Evolutionary conservation across 1,140 invertebrate genomes (phyloP), one percentile per base, ranked within the genome.

Genomic region (Pseudomyrmex pallidus): DNA sequence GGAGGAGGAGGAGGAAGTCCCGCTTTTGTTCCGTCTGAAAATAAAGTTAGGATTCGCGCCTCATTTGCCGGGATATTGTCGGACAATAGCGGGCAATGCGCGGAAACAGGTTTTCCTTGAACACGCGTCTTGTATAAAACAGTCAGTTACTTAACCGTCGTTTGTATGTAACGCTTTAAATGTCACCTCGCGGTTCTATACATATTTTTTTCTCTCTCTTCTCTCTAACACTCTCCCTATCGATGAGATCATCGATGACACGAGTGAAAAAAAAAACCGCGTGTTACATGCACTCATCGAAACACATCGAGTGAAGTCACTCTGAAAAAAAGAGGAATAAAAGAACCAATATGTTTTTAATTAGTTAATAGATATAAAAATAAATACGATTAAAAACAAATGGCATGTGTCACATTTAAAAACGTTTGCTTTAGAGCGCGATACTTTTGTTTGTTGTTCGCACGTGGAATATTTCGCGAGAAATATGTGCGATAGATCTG

Each of bases 201-300:
- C 50, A 80, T 35, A 59, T 74, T 44, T 86, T 72, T 86, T 72
- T 86, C 83, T 67, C 74, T 68, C 76, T 84, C 17, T 54, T 54
- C 17, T 66, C 35, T 7, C 50, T 48, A 13, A 15, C n/a, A 61
- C n/a, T 56, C 74, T 64, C 48, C 2, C 54, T 35, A 5, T 35
- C n/a, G 56, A 46, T 87, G 85, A 87, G 68, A 87, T 87, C 74
- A 87, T 84, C 63, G 67, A 68, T 59, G 82, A 83, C 20, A 54
- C 50, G 66, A 87, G 44, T 57, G 62, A 50, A 56, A 59, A 59
- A 59, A 59, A 59, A 20, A 59, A 17, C 17, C 52, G 17, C 10
- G 66, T 22, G 35, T 35, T 35, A 35, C 35, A 35, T 7, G 35
- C 12, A 57, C 8, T 74, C 48, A 64, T 61, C 35, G 13, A 76